These are phyloP conservation scores for Tarsius wallacei DNA, from an alignment of 2,797 vertebrate genomes.

Conservation along the genomic window DNA sequence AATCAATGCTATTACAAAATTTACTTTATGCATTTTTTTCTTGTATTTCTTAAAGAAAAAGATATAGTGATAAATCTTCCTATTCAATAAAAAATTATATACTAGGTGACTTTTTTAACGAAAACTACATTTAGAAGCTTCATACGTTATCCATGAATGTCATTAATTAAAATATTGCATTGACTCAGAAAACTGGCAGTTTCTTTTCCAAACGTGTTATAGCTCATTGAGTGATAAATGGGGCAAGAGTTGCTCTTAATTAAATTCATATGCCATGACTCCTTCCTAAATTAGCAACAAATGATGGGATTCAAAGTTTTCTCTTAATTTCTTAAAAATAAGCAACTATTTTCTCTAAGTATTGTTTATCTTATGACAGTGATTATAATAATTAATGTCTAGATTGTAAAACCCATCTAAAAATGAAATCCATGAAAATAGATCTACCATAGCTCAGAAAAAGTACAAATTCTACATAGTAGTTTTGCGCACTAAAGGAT, in stretches of 20 bases:
- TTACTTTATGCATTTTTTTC: background rate
- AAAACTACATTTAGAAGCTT: constrained; percentile 42
- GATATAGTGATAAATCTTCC: background rate
- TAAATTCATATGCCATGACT: constrained; percentile 74
- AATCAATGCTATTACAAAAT: background rate
- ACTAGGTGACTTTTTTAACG: background rate
- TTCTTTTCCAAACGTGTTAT: constrained; percentile 13
- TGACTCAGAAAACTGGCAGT: constrained; percentile 66
- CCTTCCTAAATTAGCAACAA: constrained; percentile 79
- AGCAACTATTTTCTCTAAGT: background rate
- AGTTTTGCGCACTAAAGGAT: background rate
- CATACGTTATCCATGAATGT: constrained; percentile 6
- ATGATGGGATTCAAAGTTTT: constrained; percentile 56
- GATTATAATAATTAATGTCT: constrained; percentile 73
- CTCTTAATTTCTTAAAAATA: constrained; percentile 45
- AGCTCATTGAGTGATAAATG: constrained; percentile 79
- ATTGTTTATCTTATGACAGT: constrained; percentile 62
- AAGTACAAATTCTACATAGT: background rate
- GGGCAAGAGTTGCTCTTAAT: constrained; percentile 82
- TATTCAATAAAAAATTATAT: background rate
- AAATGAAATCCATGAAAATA: constrained; percentile 53
- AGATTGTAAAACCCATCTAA: background rate
- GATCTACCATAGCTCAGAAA: background rate
- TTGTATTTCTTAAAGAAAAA: background rate
- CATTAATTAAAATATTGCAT: constrained; percentile 13